Evolutionary conservation across 2,888 invertebrate species (phyloP).

Genomic region (Glaucopsyche alexis): DNA sequence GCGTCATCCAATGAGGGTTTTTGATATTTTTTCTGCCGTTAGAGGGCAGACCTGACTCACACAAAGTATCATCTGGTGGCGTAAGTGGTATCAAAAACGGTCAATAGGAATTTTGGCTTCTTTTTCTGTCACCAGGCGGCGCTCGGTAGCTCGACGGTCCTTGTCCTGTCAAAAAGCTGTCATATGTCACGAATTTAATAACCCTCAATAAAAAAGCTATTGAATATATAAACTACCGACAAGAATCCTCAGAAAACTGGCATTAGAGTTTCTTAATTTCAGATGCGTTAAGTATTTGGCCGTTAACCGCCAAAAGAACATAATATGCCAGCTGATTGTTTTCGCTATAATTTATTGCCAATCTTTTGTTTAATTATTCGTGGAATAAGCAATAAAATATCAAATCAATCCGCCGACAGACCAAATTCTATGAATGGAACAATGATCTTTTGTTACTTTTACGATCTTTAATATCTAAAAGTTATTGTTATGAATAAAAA

Average conservation of each 20-base stretch:
- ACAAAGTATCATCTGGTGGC: too few species aligned
- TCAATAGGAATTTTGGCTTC: too few species aligned
- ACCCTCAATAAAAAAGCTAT: too few species aligned
- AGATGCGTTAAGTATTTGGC: background rate
- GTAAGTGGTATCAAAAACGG: too few species aligned
- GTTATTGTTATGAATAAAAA: conserved; percentile 3
- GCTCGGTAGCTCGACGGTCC: too few species aligned
- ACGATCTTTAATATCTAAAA: conserved; percentile 1
- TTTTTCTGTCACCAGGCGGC: too few species aligned
- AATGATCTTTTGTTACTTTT: conserved; percentile 5
- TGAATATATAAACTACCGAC: too few species aligned
- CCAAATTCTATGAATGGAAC: conserved; percentile 19
- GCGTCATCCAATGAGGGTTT: too few species aligned
- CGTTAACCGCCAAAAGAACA: background rate
- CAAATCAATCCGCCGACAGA: conserved; percentile 7
- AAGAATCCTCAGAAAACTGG: background rate
- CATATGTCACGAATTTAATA: too few species aligned
- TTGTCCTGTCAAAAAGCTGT: too few species aligned
- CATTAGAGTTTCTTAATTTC: background rate
- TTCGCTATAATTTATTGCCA: conserved; percentile 12
- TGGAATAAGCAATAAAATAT: conserved; percentile 13
- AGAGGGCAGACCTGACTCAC: too few species aligned
- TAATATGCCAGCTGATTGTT: background rate
- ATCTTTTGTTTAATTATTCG: conserved; percentile 21
- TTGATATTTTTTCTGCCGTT: too few species aligned